Base-by-base conservation (phyloP, 2,797 vertebrate species). In the Serranus cabrilla region DNA sequence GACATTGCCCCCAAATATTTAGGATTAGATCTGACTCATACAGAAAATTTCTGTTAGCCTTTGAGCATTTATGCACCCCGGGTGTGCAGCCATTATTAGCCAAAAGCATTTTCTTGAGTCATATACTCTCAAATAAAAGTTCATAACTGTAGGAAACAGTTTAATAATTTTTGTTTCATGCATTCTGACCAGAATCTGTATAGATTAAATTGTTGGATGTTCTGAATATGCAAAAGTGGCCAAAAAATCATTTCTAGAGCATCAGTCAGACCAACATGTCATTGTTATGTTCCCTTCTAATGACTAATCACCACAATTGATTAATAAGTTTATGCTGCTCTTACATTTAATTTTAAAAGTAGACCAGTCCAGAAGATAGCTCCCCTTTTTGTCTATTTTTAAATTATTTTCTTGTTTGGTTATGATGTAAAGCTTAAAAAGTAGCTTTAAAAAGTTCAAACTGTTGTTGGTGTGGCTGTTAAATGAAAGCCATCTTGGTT, bases 271-370 rank as follows among this genome's bases (percentile, higher is more conserved):
- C 57, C 25, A 14, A 45, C 31, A 6, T 40, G 45, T 66, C 68
- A 58, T 18, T 45, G 64, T 46, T 78, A 66, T 70, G 39, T 63
- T 68, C 46, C 49, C 45, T 55, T 31, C 57, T 55, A 58, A 71
- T 61, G 65, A 62, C 73, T 62, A 56, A 74, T 45, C 59, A 39
- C 34, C 25, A 21, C 56, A 56, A 72, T 65, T 42, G 64, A 65
- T 64, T 68, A 65, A 21, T 1, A 2, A 25, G 20, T 45, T 49
- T 60, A 40, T 42, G 25, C 34, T 39, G 47, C 50, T 45, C 52
- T 70, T 79, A 46, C 51, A 23, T 71, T 70, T 7, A 25, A 62
- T 56, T 70, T 63, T 54, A 39, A 65, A 74, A 76, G 71, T 27
- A 43, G 72, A 59, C 43, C 57, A 20, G 60, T 14, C 16, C 34